Conservation (phyloP, 2,113 vertebrate genomes). For the Eretmochelys imbricata region DNA sequence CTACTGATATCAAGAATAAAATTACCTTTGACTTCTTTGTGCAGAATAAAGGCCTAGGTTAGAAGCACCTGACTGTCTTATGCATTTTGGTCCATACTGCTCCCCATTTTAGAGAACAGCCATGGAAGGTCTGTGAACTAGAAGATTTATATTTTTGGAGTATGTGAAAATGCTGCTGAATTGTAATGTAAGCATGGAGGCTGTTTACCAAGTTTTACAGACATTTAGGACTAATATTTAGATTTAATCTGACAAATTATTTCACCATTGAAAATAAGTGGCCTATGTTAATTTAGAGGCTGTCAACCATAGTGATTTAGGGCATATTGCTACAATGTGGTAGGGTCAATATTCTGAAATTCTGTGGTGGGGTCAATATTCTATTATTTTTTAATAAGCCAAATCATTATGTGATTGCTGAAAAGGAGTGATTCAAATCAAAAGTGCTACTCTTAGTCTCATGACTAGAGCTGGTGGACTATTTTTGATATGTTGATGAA, state of each 20-base stretch:
- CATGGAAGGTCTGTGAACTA: not conserved
- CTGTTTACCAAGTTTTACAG: fast-evolving
- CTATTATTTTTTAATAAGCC: not conserved
- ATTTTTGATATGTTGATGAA: not conserved
- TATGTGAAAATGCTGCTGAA: not conserved
- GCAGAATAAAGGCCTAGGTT: not conserved
- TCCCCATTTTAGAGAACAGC: not conserved
- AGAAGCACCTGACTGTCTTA: not conserved
- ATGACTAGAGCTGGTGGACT: not conserved
- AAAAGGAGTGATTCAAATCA: not conserved
- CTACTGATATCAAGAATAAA: not conserved
- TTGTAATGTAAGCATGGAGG: not conserved
- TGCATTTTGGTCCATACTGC: not conserved
- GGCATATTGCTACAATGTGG: not conserved
- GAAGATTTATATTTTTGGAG: not conserved
- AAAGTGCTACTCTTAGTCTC: not conserved
- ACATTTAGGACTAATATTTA: not conserved
- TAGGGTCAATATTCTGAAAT: not conserved
- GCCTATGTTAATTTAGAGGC: not conserved
- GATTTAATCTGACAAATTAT: not conserved
- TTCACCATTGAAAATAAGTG: not conserved
- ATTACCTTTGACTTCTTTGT: fast-evolving
- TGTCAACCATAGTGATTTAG: not conserved
- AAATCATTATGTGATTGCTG: not conserved
- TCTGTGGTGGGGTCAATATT: not conserved